Evolutionary conservation across 2,113 vertebrate species (phyloP), one percentile per base, ranked within the genome.

Genomic region (Sphaerodactylus townsendi): DNA sequence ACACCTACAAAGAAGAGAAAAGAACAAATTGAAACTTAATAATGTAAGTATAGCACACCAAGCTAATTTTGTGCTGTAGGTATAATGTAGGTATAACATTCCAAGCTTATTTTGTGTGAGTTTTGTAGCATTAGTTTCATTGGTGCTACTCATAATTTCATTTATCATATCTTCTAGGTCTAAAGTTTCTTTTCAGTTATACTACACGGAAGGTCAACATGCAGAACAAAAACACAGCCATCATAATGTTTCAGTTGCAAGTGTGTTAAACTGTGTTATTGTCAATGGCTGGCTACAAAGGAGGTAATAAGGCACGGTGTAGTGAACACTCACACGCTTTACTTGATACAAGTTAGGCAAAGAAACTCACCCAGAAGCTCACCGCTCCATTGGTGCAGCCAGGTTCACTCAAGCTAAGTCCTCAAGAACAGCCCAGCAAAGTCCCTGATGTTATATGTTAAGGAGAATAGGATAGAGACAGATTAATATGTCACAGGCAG

Each of bases 21-120:
- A 97, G 95, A 97, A 97, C 96, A 99, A 99, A 95, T 94, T 99
- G 94, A 99, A 99, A 95, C 96, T 99, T 93, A 99, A 99, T 95
- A 99, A 99, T 92, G 98, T 99, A 95, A 89, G 96, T 96, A 53
- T 79, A 59, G 81, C 83, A 62, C 1, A 71, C 74, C 41, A 76
- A 53, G 56, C 1, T 41, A 65, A n/a, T 84, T 74, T 64, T 78
- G 70, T 56, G 59, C 70, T 71, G 64, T n/a, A n/a, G n/a, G n/a
- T n/a, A n/a, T n/a, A n/a, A n/a, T n/a, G n/a, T n/a, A n/a, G n/a
- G n/a, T n/a, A n/a, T n/a, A n/a, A n/a, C n/a, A n/a, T n/a, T n/a
- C n/a, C n/a, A n/a, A n/a, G n/a, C n/a, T n/a, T n/a, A n/a, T n/a
- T n/a, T n/a, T n/a, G n/a, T n/a, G n/a, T 73, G 73, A 77, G 21